Base-by-base conservation (phyloP, 2,888 invertebrate genomes). In the Athalia rosae region DNA sequence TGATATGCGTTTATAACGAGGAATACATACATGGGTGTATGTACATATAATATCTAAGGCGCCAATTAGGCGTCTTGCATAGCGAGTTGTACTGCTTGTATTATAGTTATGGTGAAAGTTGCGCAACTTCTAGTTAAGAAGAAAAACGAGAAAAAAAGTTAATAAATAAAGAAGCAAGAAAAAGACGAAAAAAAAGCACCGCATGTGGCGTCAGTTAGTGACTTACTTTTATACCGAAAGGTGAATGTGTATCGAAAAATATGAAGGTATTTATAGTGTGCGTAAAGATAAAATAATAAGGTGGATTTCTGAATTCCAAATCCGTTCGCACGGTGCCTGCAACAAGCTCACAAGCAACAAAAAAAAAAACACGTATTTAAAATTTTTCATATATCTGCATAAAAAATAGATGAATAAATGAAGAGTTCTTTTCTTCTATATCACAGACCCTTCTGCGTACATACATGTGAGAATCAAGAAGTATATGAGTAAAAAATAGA, bases 141-240 rank as follows among this genome's bases (percentile, higher is more conserved):
- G 58, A 45, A 58, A n/a, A 69, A 47, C 64, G 47, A 64, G 47
- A 7, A 47, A 47, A 13, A 64, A 28, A 6, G 11, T 6, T 7
- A 62, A 58, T 58, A 58, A n/a, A 62, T 11, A 41, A 2, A 41
- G 3, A 45, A 8, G 45, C 11, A 63, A 13, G 45, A 5, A 63
- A 43, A 63, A 7, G 13, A 8, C 45, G 47, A 4, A 13, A 64
- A 64, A 47, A 64, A 3, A n/a, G 7, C 4, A 64, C 64, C 13
- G 64, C 64, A 53, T 67, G 53, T 67, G 67, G 67, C 67, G 67
- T 11, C 67, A n/a, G 67, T 67, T 67, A 28, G 67, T 67, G 67
- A 67, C 67, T 67, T 67, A 67, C 67, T 67, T 67, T 53, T 28
- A 28, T 28, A 67, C 67, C 50, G 45, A 67, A 59, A 67, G 67